Evolutionary conservation across 2,888 invertebrate genomes (phyloP).

Genomic region (Panopea generosa): DNA sequence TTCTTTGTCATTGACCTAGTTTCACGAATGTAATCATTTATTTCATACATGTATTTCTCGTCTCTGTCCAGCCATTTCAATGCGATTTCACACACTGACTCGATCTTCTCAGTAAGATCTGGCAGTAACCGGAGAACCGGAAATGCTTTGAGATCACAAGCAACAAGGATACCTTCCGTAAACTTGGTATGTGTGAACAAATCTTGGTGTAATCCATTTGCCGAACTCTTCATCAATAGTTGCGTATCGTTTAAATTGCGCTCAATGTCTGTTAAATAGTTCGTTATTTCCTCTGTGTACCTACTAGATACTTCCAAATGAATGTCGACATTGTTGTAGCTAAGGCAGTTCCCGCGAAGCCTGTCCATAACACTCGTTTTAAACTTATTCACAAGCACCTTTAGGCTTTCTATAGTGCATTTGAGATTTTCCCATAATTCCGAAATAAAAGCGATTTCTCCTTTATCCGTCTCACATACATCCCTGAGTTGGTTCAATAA

Average conservation of each 20-base stretch:
- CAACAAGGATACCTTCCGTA: slow-evolving; percentile 75
- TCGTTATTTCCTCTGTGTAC: slow-evolving; percentile 76
- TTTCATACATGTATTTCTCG: slow-evolving; percentile 81
- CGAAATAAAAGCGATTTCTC: slow-evolving; percentile 73
- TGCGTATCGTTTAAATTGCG: slow-evolving; percentile 69
- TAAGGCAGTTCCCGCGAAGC: slow-evolving; percentile 77
- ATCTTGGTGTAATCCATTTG: slow-evolving; percentile 76
- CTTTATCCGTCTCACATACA: slow-evolving; percentile 65
- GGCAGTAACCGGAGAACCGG: slow-evolving; percentile 80
- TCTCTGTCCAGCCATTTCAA: slow-evolving; percentile 81
- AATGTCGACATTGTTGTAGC: slow-evolving; percentile 73
- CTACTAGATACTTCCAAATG: slow-evolving; percentile 74
- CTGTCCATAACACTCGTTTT: slow-evolving; percentile 76
- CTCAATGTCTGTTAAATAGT: slow-evolving; percentile 73
- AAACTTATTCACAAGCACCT: slow-evolving; percentile 73
- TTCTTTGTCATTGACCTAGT: slow-evolving; percentile 74
- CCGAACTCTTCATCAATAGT: slow-evolving; percentile 75
- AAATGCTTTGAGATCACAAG: slow-evolving; percentile 82
- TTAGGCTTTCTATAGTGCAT: slow-evolving; percentile 69
- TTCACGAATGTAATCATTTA: slow-evolving; percentile 79
- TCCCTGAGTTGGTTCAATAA: slow-evolving; percentile 77
- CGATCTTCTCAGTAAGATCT: slow-evolving; percentile 79
- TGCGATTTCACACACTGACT: slow-evolving; percentile 72
- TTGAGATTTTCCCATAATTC: slow-evolving; percentile 81
- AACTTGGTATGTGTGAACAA: slow-evolving; percentile 77